Base-by-base conservation (phyloP, 1,140 invertebrate species). In the Druon quercuslanigerum region DNA sequence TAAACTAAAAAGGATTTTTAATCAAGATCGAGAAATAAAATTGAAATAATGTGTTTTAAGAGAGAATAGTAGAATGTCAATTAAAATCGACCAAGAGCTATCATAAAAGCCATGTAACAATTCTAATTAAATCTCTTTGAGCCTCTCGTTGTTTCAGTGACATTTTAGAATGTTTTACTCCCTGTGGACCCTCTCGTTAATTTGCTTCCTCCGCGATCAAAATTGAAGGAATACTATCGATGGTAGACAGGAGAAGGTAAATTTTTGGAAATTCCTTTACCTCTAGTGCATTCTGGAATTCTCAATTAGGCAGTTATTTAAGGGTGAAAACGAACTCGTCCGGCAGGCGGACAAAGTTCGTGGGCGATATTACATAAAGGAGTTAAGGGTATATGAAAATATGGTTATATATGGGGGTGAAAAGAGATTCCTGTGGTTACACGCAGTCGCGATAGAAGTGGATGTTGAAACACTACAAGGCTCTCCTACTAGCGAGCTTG, bases 351-450 rank as follows among this genome's bases (percentile, higher is more conserved):
- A 16, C n/a, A 40, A 33, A 16, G 13, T 33, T 66, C 13, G 60
- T 66, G 60, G 60, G 33, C 60, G 60, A 33, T 66, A 66, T 66
- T 66, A 66, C 60, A 66, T 66, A 66, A 66, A 66, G 60, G 25
- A 40, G 40, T 66, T 40, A 66, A 66, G 60, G 60, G 60, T 66
- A 33, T 66, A 71, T 14, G 77, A 52, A 74, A 71, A 70, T 74
- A 71, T 46, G 40, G 40, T 46, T 46, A 46, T 46, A 40, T 40
- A 46, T 46, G 54, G 77, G 60, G 71, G 74, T 78, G 83, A 85
- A 86, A 85, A 60, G 80, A 83, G 82, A 86, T 87, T 86, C 81
- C 83, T 80, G 71, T 50, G 77, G 77, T 82, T 83, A 80, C 60
- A 66, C 57, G 66, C 50, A 33, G 60, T 77, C 60, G 56, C 33